Evolutionary conservation across 2,797 vertebrate genomes (phyloP), one percentile per base, ranked within the genome.

Genomic region (Karalla daura): DNA sequence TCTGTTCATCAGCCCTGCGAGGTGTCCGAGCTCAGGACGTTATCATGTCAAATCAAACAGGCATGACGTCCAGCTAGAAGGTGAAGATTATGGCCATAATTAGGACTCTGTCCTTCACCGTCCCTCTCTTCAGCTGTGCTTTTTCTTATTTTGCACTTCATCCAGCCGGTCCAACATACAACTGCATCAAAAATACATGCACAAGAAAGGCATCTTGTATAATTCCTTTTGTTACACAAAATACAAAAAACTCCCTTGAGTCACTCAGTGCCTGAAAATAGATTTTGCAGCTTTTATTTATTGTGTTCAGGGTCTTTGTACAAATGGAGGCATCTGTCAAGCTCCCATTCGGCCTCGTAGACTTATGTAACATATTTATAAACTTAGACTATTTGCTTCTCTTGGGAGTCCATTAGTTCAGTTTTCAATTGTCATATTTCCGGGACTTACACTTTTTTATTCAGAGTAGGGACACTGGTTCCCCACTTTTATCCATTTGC

Each of bases 1-100:
- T 65, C 35, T 5, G 4, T 28, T 89, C 73, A 89, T 88, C 72
- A 80, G n/a, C 28, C 10, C 46, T 1, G 18, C 5, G 5, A 17
- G 10, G 2, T 28, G 47, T 54, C 12, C n/a, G 28, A 65, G 70
- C 25, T 5, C 13, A 62, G 24, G 11, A 14, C 37, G 30, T 64
- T 1, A 35, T 63, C 53, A 54, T 21, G 59, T 62, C 41, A 59
- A 66, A 47, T 52, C 2, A 72, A 63, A 56, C 2, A 0, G 50
- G 6, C 46, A 24, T 72, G 52, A 65, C 70, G 27, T 54, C 7
- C 46, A 68, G 61, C 70, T 63, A 21, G 62, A 45, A 54, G 53
- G 52, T 52, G 45, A 65, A 58, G 41, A 80, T 77, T 78, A 81
- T 7, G n/a, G 2, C 40, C 20, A 2, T 59, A 69, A 70, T 60